Evolutionary conservation across 2,797 vertebrate genomes (phyloP), one percentile per base, ranked within the genome.

Genomic region (Chelidonichthys spinosus): DNA sequence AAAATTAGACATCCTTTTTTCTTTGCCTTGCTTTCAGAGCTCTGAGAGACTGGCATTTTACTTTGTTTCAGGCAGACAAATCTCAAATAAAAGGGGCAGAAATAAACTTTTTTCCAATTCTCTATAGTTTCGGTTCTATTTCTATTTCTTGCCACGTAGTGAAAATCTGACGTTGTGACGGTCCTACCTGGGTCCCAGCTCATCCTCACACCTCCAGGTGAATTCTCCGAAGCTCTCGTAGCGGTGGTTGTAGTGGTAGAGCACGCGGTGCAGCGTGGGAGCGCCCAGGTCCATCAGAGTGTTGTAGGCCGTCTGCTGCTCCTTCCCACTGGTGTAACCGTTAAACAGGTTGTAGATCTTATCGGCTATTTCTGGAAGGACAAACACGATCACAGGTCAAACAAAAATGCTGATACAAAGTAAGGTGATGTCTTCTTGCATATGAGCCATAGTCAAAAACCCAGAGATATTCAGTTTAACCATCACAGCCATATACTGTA

Each of bases 331-430:
- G 44, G 98, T 99, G 76, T 99, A 99, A 79, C 98, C 98, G 0
- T 99, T 99, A 89, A 99, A 99, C 89, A 99, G 95, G 83, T 99
- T 99, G 85, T 99, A 99, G 93, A 99, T 98, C 92, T 99, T 99
- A 88, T 99, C 98, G 4, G 97, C 95, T 76, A 99, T 97, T 95
- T 99, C 98, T 99, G 89, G 18, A 77, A 68, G 7, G 43, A 11
- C 0, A 76, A n/a, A 76, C 46, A 65, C 13, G 72, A 43, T 36
- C n/a, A 63, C 5, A 39, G 37, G 37, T 5, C 37, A 39, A 39
- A 39, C 37, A 39, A 18, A 13, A 40, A 59, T 5, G 36, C 6
- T 59, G 56, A 5, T 32, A 5, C 11, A 32, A 44, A 54, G 40
- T 17, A 59, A 39, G 14, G 3, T 47, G 36, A 54, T 4, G 3